These are phyloP conservation scores for Polietes domitor DNA, from an alignment of 2,888 invertebrate species.

Conservation along the genomic window DNA sequence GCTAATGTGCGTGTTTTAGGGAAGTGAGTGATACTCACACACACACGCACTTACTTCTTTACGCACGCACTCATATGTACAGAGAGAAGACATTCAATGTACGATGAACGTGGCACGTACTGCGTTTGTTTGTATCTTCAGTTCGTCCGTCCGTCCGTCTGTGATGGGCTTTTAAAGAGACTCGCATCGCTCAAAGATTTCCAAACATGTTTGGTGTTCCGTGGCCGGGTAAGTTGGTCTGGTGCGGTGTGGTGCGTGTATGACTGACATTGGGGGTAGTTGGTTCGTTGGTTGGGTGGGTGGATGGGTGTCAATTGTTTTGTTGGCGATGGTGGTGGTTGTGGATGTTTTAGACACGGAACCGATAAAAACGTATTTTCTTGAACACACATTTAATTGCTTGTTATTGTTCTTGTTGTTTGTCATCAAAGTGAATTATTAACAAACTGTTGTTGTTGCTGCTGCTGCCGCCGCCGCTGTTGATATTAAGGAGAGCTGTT, in stretches of 20 bases:
- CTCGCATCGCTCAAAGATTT: neutral
- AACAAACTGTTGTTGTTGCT: constrained; percentile 33
- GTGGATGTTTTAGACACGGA: neutral
- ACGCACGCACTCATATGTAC: neutral
- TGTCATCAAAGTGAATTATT: constrained; percentile 53
- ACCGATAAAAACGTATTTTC: constrained; percentile 3
- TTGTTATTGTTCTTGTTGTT: constrained; percentile 45
- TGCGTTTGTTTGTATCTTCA: neutral
- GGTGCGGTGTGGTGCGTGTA: neutral
- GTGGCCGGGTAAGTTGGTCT: no score
- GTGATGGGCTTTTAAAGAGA: neutral
- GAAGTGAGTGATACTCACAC: neutral
- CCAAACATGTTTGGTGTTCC: neutral
- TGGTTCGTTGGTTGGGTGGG: neutral
- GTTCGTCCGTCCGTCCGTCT: neutral
- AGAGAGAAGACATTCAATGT: neutral
- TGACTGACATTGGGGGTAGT: neutral
- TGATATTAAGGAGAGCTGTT: constrained; percentile 16
- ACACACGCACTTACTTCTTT: neutral
- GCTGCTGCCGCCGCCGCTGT: neutral
- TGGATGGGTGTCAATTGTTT: neutral
- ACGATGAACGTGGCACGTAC: constrained; percentile 55
- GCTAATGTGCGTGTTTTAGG: constrained; percentile 44
- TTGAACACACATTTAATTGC: constrained; percentile 46
- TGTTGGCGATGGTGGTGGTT: neutral